These are phyloP conservation scores for Whitmania pigra DNA, from an alignment of 1,140 invertebrate species.

Conservation along the genomic window DNA sequence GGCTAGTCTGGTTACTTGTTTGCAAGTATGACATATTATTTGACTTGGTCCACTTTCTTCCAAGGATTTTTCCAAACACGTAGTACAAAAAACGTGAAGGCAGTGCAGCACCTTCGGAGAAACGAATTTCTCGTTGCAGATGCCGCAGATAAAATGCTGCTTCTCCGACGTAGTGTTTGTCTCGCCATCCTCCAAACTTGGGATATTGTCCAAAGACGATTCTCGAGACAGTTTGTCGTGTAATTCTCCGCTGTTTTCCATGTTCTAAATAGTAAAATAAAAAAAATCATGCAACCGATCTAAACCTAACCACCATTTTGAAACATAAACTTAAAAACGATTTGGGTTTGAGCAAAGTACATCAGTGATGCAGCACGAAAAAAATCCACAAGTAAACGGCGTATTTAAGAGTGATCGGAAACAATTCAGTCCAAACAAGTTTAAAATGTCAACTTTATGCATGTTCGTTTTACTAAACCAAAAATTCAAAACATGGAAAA, in stretches of 20 bases:
- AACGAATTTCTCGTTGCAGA: conserved; percentile 56
- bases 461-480: neutral
- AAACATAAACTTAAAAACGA: neutral
- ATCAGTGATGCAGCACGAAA: neutral
- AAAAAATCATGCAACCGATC: neutral
- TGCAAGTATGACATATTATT: conserved; percentile 60
- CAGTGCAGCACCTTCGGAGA: conserved; percentile 71
- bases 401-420: neutral
- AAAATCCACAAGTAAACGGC: neutral
- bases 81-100: conserved; percentile 80
- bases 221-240: neutral
- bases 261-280: neutral
- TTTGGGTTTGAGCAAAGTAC: neutral
- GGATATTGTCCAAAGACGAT: neutral
- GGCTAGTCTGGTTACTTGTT: conserved; percentile 60
- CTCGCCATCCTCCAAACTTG: conserved; percentile 8
- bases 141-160: conserved; percentile 28
- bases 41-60: conserved; percentile 39
- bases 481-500: conserved; percentile 1
- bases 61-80: conserved; percentile 63
- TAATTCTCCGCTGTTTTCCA: conserved; percentile 8
- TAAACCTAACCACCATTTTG: neutral
- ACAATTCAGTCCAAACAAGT: neutral
- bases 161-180: neutral
- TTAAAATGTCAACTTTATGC: neutral